Evolutionary conservation across 2,797 vertebrate species (phyloP).

Genomic region (Rhodeus uyekii): DNA sequence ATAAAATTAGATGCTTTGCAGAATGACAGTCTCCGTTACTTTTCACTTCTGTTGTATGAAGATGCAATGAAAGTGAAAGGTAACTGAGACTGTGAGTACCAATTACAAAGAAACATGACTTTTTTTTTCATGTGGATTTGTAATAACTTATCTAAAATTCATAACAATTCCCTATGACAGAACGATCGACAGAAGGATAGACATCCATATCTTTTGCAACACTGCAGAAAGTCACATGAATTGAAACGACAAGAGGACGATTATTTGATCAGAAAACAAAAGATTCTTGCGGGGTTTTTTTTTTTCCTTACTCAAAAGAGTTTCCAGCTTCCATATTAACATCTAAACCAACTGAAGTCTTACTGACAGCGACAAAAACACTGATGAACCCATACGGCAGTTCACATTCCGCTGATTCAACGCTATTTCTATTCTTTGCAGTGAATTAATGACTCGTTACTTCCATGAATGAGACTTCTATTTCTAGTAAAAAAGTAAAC

Average conservation of each 20-base stretch:
- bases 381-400: background rate
- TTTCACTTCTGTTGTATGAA: background rate
- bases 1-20: background rate
- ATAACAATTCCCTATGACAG: background rate
- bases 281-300: too few species aligned
- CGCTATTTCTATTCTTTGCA: background rate
- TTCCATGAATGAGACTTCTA: background rate
- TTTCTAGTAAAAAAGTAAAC: background rate
- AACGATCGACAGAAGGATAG: background rate
- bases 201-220: too few species aligned
- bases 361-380: background rate
- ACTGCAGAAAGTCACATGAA: background rate
- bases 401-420: background rate
- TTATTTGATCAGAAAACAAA: background rate
- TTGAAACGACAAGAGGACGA: background rate
- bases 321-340: background rate
- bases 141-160: too few species aligned
- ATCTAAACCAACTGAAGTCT: background rate
- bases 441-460: background rate
- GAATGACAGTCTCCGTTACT: background rate
- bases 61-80: background rate
- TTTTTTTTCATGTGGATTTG: too few species aligned
- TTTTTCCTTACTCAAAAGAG: too few species aligned
- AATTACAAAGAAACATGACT: too few species aligned
- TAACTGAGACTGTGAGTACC: background rate